These are phyloP conservation scores for Cephus nigrinus DNA, from an alignment of 2,888 invertebrate species.

Conservation along the genomic window DNA sequence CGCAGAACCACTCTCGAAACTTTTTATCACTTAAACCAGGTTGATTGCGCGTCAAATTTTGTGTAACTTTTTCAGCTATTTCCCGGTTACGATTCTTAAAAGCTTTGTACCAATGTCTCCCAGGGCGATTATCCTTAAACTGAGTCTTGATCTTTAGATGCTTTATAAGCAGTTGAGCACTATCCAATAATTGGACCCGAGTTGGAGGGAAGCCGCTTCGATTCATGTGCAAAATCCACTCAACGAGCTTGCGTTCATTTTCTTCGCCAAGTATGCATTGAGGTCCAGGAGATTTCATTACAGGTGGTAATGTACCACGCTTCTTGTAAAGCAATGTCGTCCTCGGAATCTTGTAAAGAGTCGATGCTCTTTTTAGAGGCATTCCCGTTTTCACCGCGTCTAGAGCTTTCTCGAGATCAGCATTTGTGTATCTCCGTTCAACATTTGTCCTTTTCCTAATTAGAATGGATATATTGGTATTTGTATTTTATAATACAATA, in stretches of 20 bases:
- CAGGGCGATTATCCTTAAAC: no score
- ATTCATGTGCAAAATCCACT: constrained; percentile 31
- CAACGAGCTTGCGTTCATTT: constrained; percentile 30
- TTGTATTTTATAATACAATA: no score
- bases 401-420: no score
- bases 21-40: constrained; percentile 16
- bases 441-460: no score
- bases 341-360: constrained; percentile 20
- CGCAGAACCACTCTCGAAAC: constrained; percentile 47
- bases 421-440: no score
- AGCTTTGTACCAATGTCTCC: constrained; percentile 50
- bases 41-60: background rate
- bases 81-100: constrained; percentile 54
- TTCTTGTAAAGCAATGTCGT: constrained; percentile 30
- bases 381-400: no score
- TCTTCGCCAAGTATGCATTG: constrained; percentile 28
- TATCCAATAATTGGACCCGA: constrained; percentile 29
- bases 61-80: constrained; percentile 34
- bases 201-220: constrained; percentile 32
- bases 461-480: no score
- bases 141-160: constrained; percentile 25
- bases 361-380: no score
- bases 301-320: background rate
- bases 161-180: constrained; percentile 27
- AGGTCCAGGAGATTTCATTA: constrained; percentile 23